phyloP scores from a whole-genome alignment of 2,888 invertebrate species.

The Papilio demoleus region DNA sequence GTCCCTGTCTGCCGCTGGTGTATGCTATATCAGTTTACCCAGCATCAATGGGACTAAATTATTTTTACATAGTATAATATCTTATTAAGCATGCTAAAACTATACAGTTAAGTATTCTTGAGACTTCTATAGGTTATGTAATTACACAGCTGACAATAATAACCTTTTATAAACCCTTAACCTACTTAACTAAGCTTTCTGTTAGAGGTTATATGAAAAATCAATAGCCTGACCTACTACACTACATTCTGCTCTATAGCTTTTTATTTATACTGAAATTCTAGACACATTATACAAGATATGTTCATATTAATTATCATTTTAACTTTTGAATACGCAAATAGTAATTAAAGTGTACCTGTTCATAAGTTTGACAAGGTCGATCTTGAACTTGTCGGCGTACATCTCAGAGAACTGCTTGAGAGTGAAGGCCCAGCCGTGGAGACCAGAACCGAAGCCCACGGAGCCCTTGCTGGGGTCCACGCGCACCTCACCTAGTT shows the following conservation, averaged over 20 bases:
- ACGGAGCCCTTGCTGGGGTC: conserved; percentile 99
- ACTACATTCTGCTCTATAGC: background rate
- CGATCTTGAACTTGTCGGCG: conserved; percentile 99
- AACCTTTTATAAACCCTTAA: conserved; percentile 7
- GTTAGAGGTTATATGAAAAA: conserved; percentile 2
- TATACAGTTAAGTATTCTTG: too few species aligned
- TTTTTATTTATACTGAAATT: background rate
- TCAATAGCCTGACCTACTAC: conserved; percentile 1
- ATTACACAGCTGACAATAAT: background rate
- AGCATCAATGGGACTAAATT: conserved; percentile 77
- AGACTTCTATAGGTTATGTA: background rate
- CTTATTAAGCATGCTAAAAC: too few species aligned
- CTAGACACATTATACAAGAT: too few species aligned
- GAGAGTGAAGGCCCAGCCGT: conserved; percentile 99
- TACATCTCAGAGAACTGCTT: conserved; percentile 99
- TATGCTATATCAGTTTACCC: conserved; percentile 68
- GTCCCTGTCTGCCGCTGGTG: conserved; percentile 79
- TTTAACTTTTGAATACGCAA: background rate
- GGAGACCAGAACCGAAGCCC: conserved; percentile 99
- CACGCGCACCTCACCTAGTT: conserved; percentile 93
- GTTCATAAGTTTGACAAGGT: conserved; percentile 98
- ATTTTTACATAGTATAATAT: background rate
- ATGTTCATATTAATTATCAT: too few species aligned
- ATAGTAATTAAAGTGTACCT: conserved; percentile 57
- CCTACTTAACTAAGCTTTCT: background rate